Evolutionary conservation across 2,888 invertebrate genomes (phyloP).

Genomic region (Carterocephalus palaemon): DNA sequence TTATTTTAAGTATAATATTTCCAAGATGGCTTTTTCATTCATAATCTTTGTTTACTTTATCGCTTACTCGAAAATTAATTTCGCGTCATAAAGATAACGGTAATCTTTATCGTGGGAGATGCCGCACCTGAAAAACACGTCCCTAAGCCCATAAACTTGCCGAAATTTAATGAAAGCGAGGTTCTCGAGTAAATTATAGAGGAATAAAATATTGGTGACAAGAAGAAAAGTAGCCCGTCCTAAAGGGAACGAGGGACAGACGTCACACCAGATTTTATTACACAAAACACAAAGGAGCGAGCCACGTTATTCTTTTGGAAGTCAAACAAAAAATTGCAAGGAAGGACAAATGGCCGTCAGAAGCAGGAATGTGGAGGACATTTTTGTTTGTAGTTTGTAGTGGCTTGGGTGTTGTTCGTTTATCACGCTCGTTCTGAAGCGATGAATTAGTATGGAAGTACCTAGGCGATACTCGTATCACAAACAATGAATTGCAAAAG

Average conservation of each 20-base stretch:
- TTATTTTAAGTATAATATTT: no score
- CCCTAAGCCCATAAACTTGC: slow-evolving; percentile 26
- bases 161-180: slow-evolving; percentile 61
- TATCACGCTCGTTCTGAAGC: no score
- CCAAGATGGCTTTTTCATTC: no score
- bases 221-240: slow-evolving; percentile 56
- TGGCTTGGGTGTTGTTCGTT: no score
- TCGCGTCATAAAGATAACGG: slow-evolving; percentile 5
- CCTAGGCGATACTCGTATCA: no score
- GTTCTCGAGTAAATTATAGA: slow-evolving; percentile 59
- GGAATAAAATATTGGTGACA: slow-evolving; percentile 67
- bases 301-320: slow-evolving; percentile 52
- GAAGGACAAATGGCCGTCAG: not conserved
- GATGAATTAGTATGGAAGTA: no score
- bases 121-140: slow-evolving; percentile 23
- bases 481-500: no score
- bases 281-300: slow-evolving; percentile 52
- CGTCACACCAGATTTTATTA: slow-evolving; percentile 69
- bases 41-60: not conserved
- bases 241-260: slow-evolving; percentile 58
- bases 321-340: slow-evolving; percentile 38
- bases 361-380: no score
- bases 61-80: slow-evolving; percentile 11
- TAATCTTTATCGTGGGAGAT: slow-evolving; percentile 1
- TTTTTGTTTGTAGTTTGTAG: no score